Evolutionary conservation across 2,797 vertebrate genomes (phyloP).

Genomic region (Psittacula echo): DNA sequence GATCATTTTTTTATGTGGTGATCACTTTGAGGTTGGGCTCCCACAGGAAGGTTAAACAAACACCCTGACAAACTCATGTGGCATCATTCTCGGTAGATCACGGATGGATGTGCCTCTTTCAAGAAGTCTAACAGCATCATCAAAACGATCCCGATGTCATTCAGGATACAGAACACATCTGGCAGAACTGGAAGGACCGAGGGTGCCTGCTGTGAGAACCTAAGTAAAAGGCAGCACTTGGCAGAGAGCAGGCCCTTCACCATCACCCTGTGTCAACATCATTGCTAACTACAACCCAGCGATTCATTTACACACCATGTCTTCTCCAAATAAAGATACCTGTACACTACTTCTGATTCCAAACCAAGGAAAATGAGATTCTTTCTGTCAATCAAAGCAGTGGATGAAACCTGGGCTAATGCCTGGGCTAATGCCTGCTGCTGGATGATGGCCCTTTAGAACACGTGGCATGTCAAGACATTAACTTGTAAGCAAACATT

Average conservation of each 20-base stretch:
- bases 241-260: background rate
- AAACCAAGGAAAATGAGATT: accelerated
- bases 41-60: background rate
- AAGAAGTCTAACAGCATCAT: background rate
- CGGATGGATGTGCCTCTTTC: background rate
- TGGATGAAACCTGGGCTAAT: background rate
- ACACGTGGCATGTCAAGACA: background rate
- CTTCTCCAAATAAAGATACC: background rate
- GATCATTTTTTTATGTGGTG: background rate
- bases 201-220: background rate
- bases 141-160: background rate
- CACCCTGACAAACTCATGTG: background rate
- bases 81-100: background rate
- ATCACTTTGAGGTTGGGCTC: background rate
- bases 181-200: background rate
- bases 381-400: background rate
- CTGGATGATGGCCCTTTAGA: background rate
- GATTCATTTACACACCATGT: accelerated
- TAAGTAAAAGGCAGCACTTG: background rate
- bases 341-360: background rate
- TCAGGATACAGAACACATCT: background rate
- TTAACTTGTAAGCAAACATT: background rate
- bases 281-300: accelerated
- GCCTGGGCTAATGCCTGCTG: background rate
- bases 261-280: accelerated